Percentiles rank a stretch among this genome's conserved stretches.
These are phyloP conservation scores for Mesorhabditis belari DNA, from an alignment of 2,888 invertebrate species.

Conservation along the genomic window DNA sequence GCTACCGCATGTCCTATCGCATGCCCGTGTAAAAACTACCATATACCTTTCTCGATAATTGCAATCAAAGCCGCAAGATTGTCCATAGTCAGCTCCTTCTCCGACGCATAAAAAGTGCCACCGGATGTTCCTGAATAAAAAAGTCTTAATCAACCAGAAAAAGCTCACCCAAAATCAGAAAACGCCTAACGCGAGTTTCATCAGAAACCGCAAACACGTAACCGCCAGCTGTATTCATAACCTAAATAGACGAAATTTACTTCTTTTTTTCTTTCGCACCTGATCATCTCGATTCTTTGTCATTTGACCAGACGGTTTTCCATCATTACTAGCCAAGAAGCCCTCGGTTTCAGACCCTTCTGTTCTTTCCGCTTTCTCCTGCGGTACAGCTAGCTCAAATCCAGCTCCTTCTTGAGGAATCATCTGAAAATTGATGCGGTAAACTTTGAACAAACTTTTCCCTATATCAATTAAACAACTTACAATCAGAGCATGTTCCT, in stretches of 20 bases:
- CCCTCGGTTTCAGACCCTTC: no score
- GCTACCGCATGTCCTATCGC: neutral
- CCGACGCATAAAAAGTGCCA: conserved; percentile 51
- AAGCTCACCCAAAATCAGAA: conserved; percentile 52
- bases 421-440: no score
- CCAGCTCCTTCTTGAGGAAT: no score
- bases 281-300: no score
- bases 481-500: no score
- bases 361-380: no score
- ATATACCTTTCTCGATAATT: conserved; percentile 47
- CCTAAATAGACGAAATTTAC: conserved; percentile 19
- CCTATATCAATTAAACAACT: no score
- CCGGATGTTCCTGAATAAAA: conserved; percentile 52
- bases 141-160: conserved; percentile 47
- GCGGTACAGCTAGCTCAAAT: no score
- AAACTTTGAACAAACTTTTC: no score
- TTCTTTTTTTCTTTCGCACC: neutral
- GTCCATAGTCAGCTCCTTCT: conserved; percentile 49
- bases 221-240: conserved; percentile 49
- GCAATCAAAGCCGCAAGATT: conserved; percentile 49
- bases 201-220: conserved; percentile 53
- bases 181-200: conserved; percentile 51
- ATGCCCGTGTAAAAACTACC: neutral
- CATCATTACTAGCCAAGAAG: no score
- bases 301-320: no score